phyloP scores from a whole-genome alignment of 2,888 invertebrate genomes.

The Apamea epomidion region DNA sequence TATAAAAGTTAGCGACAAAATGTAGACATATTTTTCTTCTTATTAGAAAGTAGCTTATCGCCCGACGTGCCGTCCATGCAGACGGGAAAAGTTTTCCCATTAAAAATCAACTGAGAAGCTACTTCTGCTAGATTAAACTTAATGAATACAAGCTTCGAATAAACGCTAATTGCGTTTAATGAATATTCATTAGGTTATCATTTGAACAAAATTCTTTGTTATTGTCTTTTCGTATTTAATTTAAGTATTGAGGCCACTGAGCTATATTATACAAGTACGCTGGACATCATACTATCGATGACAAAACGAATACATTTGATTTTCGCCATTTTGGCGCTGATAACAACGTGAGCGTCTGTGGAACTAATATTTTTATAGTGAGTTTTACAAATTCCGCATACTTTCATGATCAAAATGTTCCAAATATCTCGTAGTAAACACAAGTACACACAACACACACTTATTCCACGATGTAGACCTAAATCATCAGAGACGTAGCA shows the following conservation, averaged over 20 bases:
- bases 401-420: no score
- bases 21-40: constrained; percentile 55
- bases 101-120: constrained; percentile 68
- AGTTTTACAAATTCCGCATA: no score
- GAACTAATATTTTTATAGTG: no score
- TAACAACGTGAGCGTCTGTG: no score
- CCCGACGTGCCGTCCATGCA: constrained; percentile 51
- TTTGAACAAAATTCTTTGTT: constrained; percentile 5
- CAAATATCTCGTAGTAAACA: no score
- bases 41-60: constrained; percentile 40
- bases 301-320: no score
- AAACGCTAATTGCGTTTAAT: constrained; percentile 34
- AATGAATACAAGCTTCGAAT: constrained; percentile 51
- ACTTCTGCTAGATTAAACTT: constrained; percentile 39
- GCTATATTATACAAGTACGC: no score
- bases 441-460: no score
- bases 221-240: constrained; percentile 1
- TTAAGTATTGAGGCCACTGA: neutral
- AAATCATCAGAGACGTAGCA: no score
- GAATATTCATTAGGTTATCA: constrained; percentile 38
- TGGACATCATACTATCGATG: no score
- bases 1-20: constrained; percentile 55
- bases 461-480: no score
- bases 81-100: constrained; percentile 72
- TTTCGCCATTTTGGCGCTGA: no score